phyloP scores from a whole-genome alignment of 1,140 invertebrate species.

The Bicyclus anynana region DNA sequence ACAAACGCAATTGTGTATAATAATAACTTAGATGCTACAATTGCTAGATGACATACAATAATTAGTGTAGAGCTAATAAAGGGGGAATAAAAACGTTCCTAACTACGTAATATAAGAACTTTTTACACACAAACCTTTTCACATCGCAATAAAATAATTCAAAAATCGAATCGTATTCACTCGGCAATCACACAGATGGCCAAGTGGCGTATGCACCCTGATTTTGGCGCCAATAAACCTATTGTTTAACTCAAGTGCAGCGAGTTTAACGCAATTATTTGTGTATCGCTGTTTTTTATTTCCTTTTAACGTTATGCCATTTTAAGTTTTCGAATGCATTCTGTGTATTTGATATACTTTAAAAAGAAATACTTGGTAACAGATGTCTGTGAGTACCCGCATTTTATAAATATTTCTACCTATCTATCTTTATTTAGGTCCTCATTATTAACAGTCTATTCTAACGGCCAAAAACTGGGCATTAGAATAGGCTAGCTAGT shows the following conservation, averaged over 20 bases:
- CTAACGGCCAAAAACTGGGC: too few relatives aligned
- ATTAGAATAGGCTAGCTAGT: too few relatives aligned
- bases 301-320: constrained; percentile 47
- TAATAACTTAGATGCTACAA: too few relatives aligned
- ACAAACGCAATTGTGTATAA: too few relatives aligned
- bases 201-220: constrained; percentile 47
- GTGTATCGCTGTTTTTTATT: constrained; percentile 57
- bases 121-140: constrained; percentile 1
- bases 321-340: constrained; percentile 39
- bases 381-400: too few relatives aligned
- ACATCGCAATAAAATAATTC: constrained; percentile 9
- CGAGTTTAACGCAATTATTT: constrained; percentile 63
- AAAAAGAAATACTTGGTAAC: too few relatives aligned
- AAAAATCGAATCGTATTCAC: constrained; percentile 24
- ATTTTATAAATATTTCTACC: too few relatives aligned
- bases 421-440: too few relatives aligned
- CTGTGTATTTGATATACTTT: too few relatives aligned
- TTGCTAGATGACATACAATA: not conserved
- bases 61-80: not conserved
- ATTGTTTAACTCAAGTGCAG: constrained; percentile 67
- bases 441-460: too few relatives aligned
- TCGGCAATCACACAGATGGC: constrained; percentile 53
- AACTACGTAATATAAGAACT: not conserved
- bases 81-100: not conserved
- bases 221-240: constrained; percentile 58